Base-by-base conservation (phyloP, 2,797 vertebrate genomes). In the Notamacropus eugenii region DNA sequence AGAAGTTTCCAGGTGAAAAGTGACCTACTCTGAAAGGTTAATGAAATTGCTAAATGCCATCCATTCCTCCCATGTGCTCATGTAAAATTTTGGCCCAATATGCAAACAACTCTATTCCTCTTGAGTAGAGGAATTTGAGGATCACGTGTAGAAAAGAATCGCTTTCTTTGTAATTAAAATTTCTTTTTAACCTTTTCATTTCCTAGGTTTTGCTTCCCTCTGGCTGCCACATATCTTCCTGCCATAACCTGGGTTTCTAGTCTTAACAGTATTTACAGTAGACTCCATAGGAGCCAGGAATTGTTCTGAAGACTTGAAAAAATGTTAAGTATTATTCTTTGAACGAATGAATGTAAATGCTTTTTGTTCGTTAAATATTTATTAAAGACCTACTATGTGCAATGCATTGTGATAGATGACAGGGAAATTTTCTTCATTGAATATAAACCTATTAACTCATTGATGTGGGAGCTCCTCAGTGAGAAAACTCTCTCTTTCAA, bases 151-250 rank as follows among this genome's bases (percentile, higher is more conserved):
- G 22, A 46, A 87, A 50, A 87, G 74, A 87, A 87, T 87, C 28
- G 40, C 40, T 50, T 82, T 87, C 74, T 87, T 87, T 11, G 27
- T 87, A 87, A 87, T 87, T 46, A 46, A 50, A 50, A 50, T 11
- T 11, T 27, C 4, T 27, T 11, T 46, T 87, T 50, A 11, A 10
- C 11, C 74, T 24, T 34, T 62, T 28, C 40, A 87, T 87, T 87
- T 87, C 74, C 74, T 87, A 87, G 74, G 74, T 87, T 87, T 87
- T 87, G 74, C 40, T 50, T 87, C 74, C 74, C 74, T 87, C 74
- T 87, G 74, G 74, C 74, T 87, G 74, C 22, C 22, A 50, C 40
- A 87, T 46, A 28, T 27, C 40, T 87, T 50, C 34, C 74, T 50
- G 10, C 74, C 24, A 10, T 24, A 87, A 46, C 74, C 74, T 46